A percentile compares a stretch with the other conserved stretches of the same genome.
phyloP scores from a whole-genome alignment of 2,113 vertebrate genomes.

The Machaerirhynchus nigripectus region DNA sequence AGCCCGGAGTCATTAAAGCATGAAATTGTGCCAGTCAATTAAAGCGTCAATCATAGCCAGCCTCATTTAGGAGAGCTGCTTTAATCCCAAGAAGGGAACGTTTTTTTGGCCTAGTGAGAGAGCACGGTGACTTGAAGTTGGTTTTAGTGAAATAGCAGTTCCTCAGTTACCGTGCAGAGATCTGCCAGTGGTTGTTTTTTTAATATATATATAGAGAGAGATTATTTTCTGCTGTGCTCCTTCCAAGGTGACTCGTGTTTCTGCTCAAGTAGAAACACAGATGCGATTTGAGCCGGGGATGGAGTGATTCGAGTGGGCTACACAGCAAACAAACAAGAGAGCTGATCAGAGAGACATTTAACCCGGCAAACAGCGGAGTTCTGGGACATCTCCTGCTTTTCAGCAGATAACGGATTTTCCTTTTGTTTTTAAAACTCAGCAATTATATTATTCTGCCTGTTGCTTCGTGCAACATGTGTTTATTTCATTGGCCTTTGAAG shows the following conservation, averaged over 20 bases:
- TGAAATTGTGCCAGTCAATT: conserved; percentile 68
- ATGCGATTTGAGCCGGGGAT: neutral
- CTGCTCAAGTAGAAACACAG: neutral
- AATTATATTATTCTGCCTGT: conserved; percentile 2
- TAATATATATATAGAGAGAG: no score
- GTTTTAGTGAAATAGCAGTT: neutral
- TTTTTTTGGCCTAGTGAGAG: neutral
- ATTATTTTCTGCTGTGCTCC: neutral
- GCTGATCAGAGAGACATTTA: neutral
- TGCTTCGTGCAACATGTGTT: neutral
- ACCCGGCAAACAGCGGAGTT: neutral
- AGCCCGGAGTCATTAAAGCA: conserved; percentile 54
- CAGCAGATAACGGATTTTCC: neutral
- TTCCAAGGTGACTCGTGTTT: neutral
- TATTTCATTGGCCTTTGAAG: neutral
- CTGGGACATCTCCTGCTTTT: neutral
- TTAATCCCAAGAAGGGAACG: conserved; percentile 37
- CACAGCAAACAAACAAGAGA: neutral
- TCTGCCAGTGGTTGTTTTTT: neutral
- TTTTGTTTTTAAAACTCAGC: neutral
- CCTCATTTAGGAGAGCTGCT: conserved; percentile 34
- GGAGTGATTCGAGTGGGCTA: neutral
- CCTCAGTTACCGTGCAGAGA: neutral
- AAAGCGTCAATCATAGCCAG: conserved; percentile 25
- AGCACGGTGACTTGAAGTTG: neutral